Conservation (phyloP, 2,113 vertebrate genomes). For the Pterocles burchelli region DNA sequence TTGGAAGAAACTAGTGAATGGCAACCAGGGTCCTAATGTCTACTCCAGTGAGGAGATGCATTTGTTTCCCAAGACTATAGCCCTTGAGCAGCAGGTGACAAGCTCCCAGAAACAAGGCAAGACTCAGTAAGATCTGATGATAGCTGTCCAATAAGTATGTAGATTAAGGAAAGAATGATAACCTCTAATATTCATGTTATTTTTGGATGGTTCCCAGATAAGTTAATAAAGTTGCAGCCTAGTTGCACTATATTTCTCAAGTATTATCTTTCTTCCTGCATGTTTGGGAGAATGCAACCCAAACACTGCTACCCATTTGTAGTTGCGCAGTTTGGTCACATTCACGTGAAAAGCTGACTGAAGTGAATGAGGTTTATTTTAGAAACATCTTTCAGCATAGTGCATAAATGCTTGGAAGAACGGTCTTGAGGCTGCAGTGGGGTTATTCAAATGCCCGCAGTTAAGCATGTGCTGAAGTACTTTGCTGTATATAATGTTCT, state of each 20-base stretch:
- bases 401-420: not conserved
- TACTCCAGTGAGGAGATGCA: not conserved
- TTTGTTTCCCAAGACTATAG: not conserved
- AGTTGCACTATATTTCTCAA: not conserved
- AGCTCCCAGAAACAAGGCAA: not conserved
- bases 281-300: not conserved
- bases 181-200: not conserved
- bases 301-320: not conserved
- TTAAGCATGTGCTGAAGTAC: not conserved
- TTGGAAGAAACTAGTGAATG: not conserved
- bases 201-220: not conserved
- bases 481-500: not conserved
- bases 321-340: not conserved
- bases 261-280: not conserved
- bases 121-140: not conserved
- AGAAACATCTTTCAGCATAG: not conserved
- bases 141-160: not conserved
- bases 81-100: not conserved
- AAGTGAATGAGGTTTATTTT: constrained; percentile 1
- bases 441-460: not conserved
- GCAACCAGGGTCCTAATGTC: not conserved
- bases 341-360: not conserved
- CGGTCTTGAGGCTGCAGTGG: not conserved
- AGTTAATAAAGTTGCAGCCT: not conserved
- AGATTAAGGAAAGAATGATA: not conserved